Evolutionary conservation across 2,113 vertebrate genomes (phyloP), one percentile per base, ranked within the genome.

Genomic region (Phaethon lepturus): DNA sequence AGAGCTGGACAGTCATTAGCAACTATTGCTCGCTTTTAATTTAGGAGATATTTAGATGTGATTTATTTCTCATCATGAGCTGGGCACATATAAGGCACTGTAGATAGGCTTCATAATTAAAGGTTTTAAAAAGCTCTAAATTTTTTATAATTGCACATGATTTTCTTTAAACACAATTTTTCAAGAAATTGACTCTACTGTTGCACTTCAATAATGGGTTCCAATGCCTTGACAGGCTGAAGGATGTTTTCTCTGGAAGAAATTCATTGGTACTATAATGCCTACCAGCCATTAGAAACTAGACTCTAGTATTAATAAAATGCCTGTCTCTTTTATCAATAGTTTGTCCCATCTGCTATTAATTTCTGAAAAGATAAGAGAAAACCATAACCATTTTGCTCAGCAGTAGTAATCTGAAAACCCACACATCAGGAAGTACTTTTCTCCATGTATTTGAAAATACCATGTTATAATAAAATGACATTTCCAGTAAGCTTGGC

Each of bases 301-400:
- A 95, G 92, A 67, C 50, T 82, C 63, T 80, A 53, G 45, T 80
- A 88, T 97, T 95, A 95, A 97, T 95, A 94, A 96, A 95, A 89
- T 40, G 68, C 47, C 59, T 93, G 86, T 94, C 69, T 50, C 94
- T 95, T 95, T 86, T 60, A 92, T 79, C 2, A 0, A 84, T 86
- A 89, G 81, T 88, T 95, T 97, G 69, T 94, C 77, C 92, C 55
- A 88, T 87, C 86, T 91, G 67, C 95, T 91, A 90, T 94, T 96
- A 96, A 97, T 97, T 98, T 97, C 92, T 84, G 78, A 94, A 59
- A 53, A 88, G 93, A 91, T 92, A 88, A 96, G 95, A 95, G 66
- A 80, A 95, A 74, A 76, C 67, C 76, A 92, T 84, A 93, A 88
- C 69, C 84, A 80, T 94, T 96, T 91, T 72, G 52, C 79, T 97